Percentiles rank a stretch among this genome's conserved stretches.
phyloP scores from a whole-genome alignment of 2,888 invertebrate species.

The Encarsia formosa region DNA sequence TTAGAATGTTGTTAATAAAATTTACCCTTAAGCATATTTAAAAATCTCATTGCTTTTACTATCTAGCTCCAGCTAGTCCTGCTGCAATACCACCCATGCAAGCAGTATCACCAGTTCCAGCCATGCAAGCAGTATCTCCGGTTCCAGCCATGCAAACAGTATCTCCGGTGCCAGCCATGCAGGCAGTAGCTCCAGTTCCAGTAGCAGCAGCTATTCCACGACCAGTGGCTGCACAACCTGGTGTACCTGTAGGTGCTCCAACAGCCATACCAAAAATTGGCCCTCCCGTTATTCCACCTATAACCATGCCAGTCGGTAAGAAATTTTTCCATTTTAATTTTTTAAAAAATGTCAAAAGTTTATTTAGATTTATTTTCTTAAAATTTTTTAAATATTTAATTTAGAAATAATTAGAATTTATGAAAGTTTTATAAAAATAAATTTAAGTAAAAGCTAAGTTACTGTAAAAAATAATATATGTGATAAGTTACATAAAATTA shows the following conservation, averaged over 20 bases:
- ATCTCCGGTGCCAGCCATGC: no score
- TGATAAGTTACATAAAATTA: no score
- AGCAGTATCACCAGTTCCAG: constrained; percentile 12
- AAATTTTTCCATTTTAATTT: background rate
- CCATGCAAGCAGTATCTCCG: constrained; percentile 11
- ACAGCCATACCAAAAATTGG: constrained; percentile 36
- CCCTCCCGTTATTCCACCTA: constrained; percentile 30
- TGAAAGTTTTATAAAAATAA: no score
- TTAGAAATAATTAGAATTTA: no score
- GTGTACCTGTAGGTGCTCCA: constrained; percentile 28
- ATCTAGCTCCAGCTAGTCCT: constrained; percentile 16
- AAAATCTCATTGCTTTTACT: no score
- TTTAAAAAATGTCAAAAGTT: background rate
- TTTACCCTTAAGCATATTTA: no score
- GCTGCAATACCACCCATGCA: constrained; percentile 6
- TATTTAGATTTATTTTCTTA: no score
- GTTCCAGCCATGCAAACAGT: no score
- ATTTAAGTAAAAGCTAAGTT: no score
- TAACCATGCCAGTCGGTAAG: constrained; percentile 36
- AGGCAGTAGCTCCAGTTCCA: constrained; percentile 13
- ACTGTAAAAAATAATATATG: no score
- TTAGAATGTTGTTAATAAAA: no score
- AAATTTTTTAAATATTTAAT: no score
- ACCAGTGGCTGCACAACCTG: constrained; percentile 16
- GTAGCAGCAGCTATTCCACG: constrained; percentile 17